A percentile compares a stretch with the other conserved stretches of the same genome.
phyloP scores from a whole-genome alignment of 2,113 vertebrate genomes.

The Entelurus aequoreus region DNA sequence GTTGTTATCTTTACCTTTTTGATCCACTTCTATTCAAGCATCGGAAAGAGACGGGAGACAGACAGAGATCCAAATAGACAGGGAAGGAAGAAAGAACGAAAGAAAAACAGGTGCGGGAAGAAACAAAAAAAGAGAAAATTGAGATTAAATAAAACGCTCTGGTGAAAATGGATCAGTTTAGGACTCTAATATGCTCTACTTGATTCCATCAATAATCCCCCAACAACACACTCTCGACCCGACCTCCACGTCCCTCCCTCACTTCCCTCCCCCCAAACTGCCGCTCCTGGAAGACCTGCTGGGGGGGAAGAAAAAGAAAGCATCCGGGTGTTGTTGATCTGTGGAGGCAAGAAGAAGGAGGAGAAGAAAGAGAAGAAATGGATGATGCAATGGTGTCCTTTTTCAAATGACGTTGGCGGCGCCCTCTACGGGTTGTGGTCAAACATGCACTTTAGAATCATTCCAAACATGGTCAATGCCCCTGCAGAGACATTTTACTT shows the following conservation, averaged over 20 bases:
- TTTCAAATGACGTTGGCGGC: not conserved
- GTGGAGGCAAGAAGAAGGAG: slow-evolving; percentile 54
- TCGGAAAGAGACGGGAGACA: slow-evolving; percentile 89
- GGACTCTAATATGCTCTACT: slow-evolving; percentile 38
- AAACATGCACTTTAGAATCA: too few species aligned
- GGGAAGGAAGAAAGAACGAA: slow-evolving; percentile 76
- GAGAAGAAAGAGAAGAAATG: slow-evolving; percentile 33
- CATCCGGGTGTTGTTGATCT: slow-evolving; percentile 47
- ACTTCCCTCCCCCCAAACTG: slow-evolving; percentile 14
- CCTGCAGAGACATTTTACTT: too few species aligned
- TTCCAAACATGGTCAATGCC: too few species aligned
- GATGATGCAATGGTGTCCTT: slow-evolving; percentile 12
- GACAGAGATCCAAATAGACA: slow-evolving; percentile 73
- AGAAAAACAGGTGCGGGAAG: slow-evolving; percentile 81
- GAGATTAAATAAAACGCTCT: slow-evolving; percentile 86
- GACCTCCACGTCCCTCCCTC: slow-evolving; percentile 33
- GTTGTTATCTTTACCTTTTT: slow-evolving; percentile 95
- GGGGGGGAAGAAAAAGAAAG: slow-evolving; percentile 33
- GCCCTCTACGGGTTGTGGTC: not conserved
- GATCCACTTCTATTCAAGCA: slow-evolving; percentile 99
- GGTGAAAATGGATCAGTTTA: slow-evolving; percentile 3
- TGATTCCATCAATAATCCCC: slow-evolving; percentile 57
- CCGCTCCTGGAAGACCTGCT: slow-evolving; percentile 50
- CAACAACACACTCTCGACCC: slow-evolving; percentile 55
- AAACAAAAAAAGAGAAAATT: slow-evolving; percentile 83